These are phyloP conservation scores for Sipunculus nudus DNA, from an alignment of 2,888 invertebrate genomes.

Conservation along the genomic window DNA sequence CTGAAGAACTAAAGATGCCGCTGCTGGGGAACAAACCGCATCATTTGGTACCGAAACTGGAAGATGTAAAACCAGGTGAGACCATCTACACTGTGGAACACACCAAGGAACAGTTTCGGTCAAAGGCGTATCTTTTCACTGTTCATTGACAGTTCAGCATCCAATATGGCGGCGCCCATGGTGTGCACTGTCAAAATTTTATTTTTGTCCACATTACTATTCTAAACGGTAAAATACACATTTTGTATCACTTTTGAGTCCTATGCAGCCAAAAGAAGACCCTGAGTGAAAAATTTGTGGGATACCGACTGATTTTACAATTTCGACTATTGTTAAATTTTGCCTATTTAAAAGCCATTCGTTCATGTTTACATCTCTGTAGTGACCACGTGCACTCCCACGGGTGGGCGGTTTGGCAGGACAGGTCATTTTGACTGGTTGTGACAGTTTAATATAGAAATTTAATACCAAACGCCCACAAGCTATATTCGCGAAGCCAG, in stretches of 20 bases:
- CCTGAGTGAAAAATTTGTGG: background rate
- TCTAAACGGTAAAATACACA: background rate
- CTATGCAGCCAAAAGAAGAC: background rate
- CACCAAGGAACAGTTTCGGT: constrained; percentile 62
- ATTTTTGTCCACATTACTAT: background rate
- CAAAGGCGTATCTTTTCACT: constrained; percentile 62
- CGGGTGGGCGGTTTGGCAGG: background rate
- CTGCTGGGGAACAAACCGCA: constrained; percentile 58
- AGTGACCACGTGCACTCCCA: constrained; percentile 38
- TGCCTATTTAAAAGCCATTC: background rate
- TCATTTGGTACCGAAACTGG: constrained; percentile 46
- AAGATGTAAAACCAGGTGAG: constrained; percentile 47
- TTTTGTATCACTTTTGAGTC: background rate
- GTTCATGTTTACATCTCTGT: constrained; percentile 46
- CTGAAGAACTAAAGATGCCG: constrained; percentile 49
- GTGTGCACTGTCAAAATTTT: background rate
- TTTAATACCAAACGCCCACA: too few relatives aligned
- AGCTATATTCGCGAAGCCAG: too few relatives aligned
- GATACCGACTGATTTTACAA: background rate
- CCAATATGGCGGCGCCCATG: constrained; percentile 59
- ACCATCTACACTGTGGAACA: constrained; percentile 56
- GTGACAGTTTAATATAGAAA: too few relatives aligned
- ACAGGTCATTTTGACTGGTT: too few relatives aligned
- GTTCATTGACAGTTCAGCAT: constrained; percentile 33
- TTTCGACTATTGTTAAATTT: background rate